Evolutionary conservation across 2,888 invertebrate genomes (phyloP).

Genomic region (Herminia tarsipennalis): DNA sequence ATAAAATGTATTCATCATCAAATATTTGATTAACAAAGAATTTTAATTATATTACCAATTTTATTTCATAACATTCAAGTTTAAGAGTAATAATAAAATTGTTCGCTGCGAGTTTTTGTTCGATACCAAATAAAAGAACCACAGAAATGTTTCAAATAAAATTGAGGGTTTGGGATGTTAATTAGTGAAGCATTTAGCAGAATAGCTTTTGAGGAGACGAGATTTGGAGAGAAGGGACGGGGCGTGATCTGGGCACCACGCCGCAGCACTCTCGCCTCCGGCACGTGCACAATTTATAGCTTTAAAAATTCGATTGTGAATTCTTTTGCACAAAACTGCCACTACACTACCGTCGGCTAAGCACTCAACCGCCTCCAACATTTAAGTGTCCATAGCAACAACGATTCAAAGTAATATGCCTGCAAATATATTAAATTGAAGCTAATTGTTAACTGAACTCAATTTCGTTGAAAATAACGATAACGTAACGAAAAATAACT

Average conservation of each 20-base stretch:
- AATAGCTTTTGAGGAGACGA: conserved; percentile 41
- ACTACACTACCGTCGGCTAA: conserved; percentile 14
- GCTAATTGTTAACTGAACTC: no score
- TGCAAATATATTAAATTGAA: no score
- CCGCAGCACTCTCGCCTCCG: conserved; percentile 16
- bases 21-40: conserved; percentile 22
- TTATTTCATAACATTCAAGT: conserved; percentile 18
- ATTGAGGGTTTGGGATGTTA: conserved; percentile 47
- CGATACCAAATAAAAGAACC: conserved; percentile 42
- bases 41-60: conserved; percentile 8
- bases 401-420: conserved; percentile 12
- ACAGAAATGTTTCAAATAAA: conserved; percentile 43
- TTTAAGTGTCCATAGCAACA: conserved; percentile 20
- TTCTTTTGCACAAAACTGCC: conserved; percentile 25
- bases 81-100: conserved; percentile 23
- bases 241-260: conserved; percentile 31
- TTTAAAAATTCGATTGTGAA: conserved; percentile 49
- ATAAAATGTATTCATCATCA: no score
- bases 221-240: conserved; percentile 10
- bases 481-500: no score
- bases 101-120: conserved; percentile 26
- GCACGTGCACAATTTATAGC: conserved; percentile 64
- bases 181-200: conserved; percentile 51
- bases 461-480: no score
- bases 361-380: not conserved